Evolutionary conservation across 2,113 vertebrate genomes (phyloP).

Genomic region (Plectropomus leopardus): DNA sequence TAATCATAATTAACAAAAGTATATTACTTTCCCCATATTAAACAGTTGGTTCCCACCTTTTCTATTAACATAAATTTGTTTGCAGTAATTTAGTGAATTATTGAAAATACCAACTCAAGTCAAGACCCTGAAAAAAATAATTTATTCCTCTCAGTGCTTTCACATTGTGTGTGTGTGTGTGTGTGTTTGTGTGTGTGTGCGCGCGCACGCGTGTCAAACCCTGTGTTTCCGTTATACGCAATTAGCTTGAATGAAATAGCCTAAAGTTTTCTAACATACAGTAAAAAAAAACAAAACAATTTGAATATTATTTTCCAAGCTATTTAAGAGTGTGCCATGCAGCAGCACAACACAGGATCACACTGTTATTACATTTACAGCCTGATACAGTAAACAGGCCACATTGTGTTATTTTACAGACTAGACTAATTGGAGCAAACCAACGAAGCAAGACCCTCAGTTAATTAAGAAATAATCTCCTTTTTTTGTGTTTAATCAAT

Average conservation of each 20-base stretch:
- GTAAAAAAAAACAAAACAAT: constrained; percentile 2
- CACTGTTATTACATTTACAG: constrained; percentile 27
- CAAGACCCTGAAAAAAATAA: constrained; percentile 61
- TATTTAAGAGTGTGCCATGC: background rate
- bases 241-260: constrained; percentile 39
- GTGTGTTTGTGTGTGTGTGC: constrained; percentile 20
- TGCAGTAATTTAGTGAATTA: constrained; percentile 76
- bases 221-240: constrained; percentile 34
- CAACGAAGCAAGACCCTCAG: background rate
- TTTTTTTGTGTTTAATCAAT: background rate
- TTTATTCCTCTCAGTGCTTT: constrained; percentile 54
- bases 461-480: background rate
- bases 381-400: constrained; percentile 1
- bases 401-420: background rate
- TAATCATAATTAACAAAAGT: constrained; percentile 83
- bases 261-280: constrained; percentile 42
- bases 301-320: constrained; percentile 10
- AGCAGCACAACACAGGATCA: background rate
- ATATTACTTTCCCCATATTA: constrained; percentile 78
- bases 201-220: constrained; percentile 24
- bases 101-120: constrained; percentile 74
- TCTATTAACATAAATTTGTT: constrained; percentile 78
- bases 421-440: background rate
- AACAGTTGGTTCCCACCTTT: constrained; percentile 79
- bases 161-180: constrained; percentile 21